Evolutionary conservation across 2,888 invertebrate genomes (phyloP).

Genomic region (Epistrophella euchroma): DNA sequence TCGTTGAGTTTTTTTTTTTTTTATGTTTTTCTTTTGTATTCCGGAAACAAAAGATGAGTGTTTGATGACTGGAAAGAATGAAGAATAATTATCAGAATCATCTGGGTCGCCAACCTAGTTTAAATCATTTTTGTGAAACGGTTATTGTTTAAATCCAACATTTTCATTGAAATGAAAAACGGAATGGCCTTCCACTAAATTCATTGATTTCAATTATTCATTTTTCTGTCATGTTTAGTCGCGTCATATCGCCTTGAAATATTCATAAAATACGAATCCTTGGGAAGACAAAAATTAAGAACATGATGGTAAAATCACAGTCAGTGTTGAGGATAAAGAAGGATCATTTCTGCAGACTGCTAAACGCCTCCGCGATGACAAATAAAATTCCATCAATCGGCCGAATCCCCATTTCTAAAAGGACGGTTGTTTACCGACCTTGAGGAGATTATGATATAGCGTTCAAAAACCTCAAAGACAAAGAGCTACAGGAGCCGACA

Average conservation of each 20-base stretch:
- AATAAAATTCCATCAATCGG: no score
- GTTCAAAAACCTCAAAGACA: no score
- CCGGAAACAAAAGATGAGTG: background rate
- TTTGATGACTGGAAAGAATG: background rate
- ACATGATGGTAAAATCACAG: background rate
- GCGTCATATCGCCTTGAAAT: background rate
- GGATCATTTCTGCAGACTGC: no score
- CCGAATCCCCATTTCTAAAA: no score
- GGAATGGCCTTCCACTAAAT: background rate
- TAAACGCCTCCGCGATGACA: no score
- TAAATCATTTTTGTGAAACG: background rate
- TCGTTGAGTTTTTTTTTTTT: background rate
- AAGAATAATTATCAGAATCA: background rate
- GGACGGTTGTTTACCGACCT: no score
- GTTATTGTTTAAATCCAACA: background rate
- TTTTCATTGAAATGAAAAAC: background rate
- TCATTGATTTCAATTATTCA: background rate
- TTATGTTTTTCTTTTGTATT: background rate
- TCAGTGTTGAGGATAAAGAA: no score
- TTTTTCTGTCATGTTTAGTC: background rate
- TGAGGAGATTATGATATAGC: no score
- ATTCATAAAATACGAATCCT: background rate
- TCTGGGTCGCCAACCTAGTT: background rate
- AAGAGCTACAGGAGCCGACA: no score
- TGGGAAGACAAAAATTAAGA: background rate